phyloP scores from a whole-genome alignment of 1,140 invertebrate species.

The Tribolium madens region DNA sequence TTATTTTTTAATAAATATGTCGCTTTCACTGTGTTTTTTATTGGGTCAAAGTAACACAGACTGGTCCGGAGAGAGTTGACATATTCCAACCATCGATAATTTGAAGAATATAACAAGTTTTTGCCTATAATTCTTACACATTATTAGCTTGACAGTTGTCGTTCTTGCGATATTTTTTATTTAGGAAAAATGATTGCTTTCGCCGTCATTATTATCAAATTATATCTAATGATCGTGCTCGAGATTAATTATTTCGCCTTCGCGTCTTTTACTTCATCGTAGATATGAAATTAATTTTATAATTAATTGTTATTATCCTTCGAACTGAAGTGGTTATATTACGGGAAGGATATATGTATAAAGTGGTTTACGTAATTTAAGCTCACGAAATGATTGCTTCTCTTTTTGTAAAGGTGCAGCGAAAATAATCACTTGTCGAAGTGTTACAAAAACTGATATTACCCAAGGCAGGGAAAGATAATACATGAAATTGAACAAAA shows the following conservation, averaged over 20 bases:
- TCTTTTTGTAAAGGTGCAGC: too few species aligned
- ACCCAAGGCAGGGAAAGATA: background rate
- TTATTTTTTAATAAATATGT: background rate
- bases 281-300: background rate
- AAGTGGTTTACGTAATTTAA: background rate
- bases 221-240: background rate
- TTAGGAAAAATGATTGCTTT: background rate
- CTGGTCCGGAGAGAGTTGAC: constrained; percentile 13
- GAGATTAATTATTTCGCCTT: background rate
- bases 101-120: background rate
- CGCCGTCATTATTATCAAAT: background rate
- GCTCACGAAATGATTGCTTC: background rate
- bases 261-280: background rate
- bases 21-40: background rate
- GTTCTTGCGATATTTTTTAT: background rate
- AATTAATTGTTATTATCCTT: background rate
- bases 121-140: background rate
- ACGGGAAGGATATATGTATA: too few species aligned
- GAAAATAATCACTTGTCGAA: background rate
- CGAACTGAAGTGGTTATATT: too few species aligned
- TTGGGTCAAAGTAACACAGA: background rate
- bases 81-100: background rate
- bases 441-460: background rate
- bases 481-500: background rate
- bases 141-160: background rate